Percentiles rank a stretch among this genome's conserved stretches.
phyloP scores from a whole-genome alignment of 2,797 vertebrate species.

The Taeniopygia guttata region DNA sequence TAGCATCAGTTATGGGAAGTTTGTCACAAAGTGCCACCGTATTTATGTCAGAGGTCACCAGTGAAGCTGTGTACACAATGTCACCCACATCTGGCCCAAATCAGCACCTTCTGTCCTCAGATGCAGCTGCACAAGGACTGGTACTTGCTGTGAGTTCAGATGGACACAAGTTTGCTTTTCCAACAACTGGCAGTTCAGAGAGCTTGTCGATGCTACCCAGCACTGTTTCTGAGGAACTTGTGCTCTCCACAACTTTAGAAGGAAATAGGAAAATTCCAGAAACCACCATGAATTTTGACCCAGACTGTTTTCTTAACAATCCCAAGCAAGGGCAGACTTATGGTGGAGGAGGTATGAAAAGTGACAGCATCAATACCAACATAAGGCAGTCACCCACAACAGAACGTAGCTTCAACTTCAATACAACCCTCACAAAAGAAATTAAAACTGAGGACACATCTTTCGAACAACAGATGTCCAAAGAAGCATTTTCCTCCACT shows the following conservation, averaged over 20 bases:
- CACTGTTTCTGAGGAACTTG: constrained; percentile 93
- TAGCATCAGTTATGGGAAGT: constrained; percentile 94
- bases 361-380: constrained; percentile 82
- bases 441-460: constrained; percentile 98
- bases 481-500: constrained; percentile 84
- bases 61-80: constrained; percentile 95
- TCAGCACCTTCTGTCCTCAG: constrained; percentile 92
- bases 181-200: constrained; percentile 84
- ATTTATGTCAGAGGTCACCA: constrained; percentile 97
- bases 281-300: constrained; percentile 98
- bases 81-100: constrained; percentile 92
- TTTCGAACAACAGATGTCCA: constrained; percentile 96
- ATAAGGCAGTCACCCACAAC: constrained; percentile 81
- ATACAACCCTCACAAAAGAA: constrained; percentile 88
- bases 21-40: constrained; percentile 92
- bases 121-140: constrained; percentile 88
- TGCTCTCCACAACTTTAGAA: constrained; percentile 95
- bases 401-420: constrained; percentile 83
- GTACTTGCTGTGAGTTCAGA: constrained; percentile 92
- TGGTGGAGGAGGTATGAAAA: constrained; percentile 92
- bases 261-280: constrained; percentile 91
- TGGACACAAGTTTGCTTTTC: constrained; percentile 97
- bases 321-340: constrained; percentile 99
- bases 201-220: constrained; percentile 89
- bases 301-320: constrained; percentile 99